Base-by-base conservation (phyloP, 2,113 vertebrate genomes). In the Phycodurus eques region DNA sequence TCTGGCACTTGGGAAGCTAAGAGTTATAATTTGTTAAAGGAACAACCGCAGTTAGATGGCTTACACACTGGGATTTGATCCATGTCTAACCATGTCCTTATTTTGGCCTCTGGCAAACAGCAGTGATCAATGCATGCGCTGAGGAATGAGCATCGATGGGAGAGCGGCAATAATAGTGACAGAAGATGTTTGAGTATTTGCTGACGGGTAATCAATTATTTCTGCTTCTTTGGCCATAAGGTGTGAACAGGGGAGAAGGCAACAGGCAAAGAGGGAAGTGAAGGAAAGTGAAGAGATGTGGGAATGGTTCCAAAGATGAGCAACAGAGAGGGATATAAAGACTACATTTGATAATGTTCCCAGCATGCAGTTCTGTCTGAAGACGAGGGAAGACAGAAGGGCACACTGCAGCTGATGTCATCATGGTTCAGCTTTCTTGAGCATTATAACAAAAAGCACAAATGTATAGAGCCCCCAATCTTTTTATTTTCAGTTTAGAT, bases 131-230 rank as follows among this genome's bases (percentile, higher is more conserved):
- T 17, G 14, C 15, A 8, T 9, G 68, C 27, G 20, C 43, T 72
- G 60, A 53, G 69, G 68, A 72, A 70, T 8, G 10, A 72, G 54
- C 47, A 68, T 49, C 4, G 15, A 59, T 42, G 42, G 46, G 11
- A 1, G 44, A 70, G 70, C 43, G 61, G 35, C 20, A 68, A 73
- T 51, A 60, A 72, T 68, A 66, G 59, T 22, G 59, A 67, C 20
- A 65, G 80, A 84, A 42, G 43, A 46, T 43, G 1, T 46, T 35
- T 68, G 77, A 78, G 67, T 57, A 57, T 67, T 68, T 43, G 68
- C 67, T 77, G 82, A 85, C 75, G 75, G 80, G 67, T 86, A 80
- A 88, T 89, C 84, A 85, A 85, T 90, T 79, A 87, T 57, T 61
- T 33, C 68, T 46, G 79, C 63, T 27, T 51, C 65, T 67, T 63